Base-by-base conservation (phyloP, 1,140 invertebrate species). In the Cyclina sinensis region DNA sequence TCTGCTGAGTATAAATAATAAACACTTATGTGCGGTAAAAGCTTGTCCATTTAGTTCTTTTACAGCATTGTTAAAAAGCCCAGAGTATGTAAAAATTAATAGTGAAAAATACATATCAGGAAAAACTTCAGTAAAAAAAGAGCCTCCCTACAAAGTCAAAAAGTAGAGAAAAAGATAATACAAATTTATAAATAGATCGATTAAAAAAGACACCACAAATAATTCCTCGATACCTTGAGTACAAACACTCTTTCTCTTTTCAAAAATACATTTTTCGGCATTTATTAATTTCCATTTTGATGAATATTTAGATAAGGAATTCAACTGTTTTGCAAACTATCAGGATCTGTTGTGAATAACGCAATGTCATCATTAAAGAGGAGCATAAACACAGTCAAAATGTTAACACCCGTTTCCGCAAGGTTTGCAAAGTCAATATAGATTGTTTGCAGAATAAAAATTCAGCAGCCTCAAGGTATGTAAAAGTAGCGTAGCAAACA, bases 381-480 rank as follows among this genome's bases (percentile, higher is more conserved):
- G 32, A 87, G 48, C n/a, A 87, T 35, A 87, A 46, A 87, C 32
- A 87, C 37, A 68, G n/a, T n/a, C n/a, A n/a, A n/a, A n/a, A n/a
- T n/a, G n/a, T n/a, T n/a, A n/a, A n/a, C n/a, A n/a, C n/a, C n/a
- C n/a, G n/a, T n/a, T n/a, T n/a, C n/a, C n/a, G n/a, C n/a, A n/a
- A n/a, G n/a, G n/a, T n/a, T n/a, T n/a, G n/a, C n/a, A n/a, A n/a
- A n/a, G n/a, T n/a, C n/a, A n/a, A n/a, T n/a, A n/a, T n/a, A n/a
- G n/a, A n/a, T n/a, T n/a, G n/a, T n/a, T n/a, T n/a, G n/a, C n/a
- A n/a, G n/a, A n/a, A n/a, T n/a, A n/a, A n/a, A n/a, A n/a, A n/a
- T n/a, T n/a, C n/a, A n/a, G n/a, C n/a, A n/a, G n/a, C n/a, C n/a
- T n/a, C n/a, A n/a, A n/a, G n/a, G n/a, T n/a, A n/a, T n/a, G n/a